Conservation (phyloP, 2,113 vertebrate genomes). For the Anas platyrhynchos region DNA sequence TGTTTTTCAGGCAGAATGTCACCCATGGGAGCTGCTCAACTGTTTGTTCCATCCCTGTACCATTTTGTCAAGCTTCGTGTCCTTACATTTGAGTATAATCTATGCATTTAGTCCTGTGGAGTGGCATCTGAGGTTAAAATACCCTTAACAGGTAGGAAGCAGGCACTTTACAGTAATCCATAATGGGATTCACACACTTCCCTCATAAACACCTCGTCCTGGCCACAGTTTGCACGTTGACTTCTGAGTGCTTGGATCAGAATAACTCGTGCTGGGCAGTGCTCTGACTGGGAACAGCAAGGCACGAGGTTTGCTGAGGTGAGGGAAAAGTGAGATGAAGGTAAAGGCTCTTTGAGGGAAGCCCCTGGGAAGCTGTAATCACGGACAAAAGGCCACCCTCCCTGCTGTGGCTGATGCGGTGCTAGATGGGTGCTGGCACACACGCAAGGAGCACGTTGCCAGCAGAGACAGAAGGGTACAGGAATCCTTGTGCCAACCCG, state of each 20-base stretch:
- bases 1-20: background rate
- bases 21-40: background rate
- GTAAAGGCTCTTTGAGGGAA: background rate
- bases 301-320: background rate
- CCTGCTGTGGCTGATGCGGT: background rate
- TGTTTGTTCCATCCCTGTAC: background rate
- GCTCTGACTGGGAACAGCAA: background rate
- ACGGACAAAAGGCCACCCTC: background rate
- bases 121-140: background rate
- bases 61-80: background rate
- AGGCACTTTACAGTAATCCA: background rate
- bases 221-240: background rate
- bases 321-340: background rate
- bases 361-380: background rate
- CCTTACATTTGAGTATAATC: background rate
- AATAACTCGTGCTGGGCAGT: accelerated
- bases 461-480: constrained; percentile 21
- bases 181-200: background rate
- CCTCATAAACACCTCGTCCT: background rate
- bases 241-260: background rate
- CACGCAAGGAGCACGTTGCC: background rate
- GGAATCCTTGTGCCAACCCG: constrained; percentile 25
- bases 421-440: constrained; percentile 28
- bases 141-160: background rate
- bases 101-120: background rate